Conservation (phyloP, 2,888 invertebrate species). For the Saturnia pavonia region DNA sequence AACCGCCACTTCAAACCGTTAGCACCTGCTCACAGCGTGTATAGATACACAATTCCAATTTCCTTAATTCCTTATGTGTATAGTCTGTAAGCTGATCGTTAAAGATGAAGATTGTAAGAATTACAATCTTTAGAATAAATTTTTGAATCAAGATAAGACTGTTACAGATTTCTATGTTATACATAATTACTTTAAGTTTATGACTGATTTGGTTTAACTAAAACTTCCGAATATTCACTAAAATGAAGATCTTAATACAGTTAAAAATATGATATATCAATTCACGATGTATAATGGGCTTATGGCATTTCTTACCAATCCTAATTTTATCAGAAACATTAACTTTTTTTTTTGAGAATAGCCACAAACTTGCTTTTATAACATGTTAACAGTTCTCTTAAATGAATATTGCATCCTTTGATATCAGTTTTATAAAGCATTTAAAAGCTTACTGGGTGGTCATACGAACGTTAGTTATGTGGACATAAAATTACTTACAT, state of each 20-base stretch:
- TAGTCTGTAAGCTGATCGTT: not conserved
- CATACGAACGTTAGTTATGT: conserved; percentile 1
- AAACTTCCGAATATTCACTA: too few relatives aligned
- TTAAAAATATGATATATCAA: too few relatives aligned
- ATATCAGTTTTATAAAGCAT: conserved; percentile 17
- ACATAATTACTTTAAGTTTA: too few relatives aligned
- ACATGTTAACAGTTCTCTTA: not conserved
- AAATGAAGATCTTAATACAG: too few relatives aligned
- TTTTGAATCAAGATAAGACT: not conserved
- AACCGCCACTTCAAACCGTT: conserved; percentile 74
- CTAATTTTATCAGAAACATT: too few relatives aligned
- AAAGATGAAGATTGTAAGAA: not conserved
- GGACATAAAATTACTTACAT: conserved; percentile 37
- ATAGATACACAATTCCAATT: not conserved
- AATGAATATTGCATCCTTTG: not conserved
- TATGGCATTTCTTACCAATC: too few relatives aligned
- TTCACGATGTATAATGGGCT: too few relatives aligned
- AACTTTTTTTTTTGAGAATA: too few relatives aligned
- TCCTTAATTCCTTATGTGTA: conserved; percentile 10
- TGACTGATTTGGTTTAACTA: too few relatives aligned
- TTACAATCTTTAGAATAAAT: not conserved
- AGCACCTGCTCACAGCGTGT: conserved; percentile 61
- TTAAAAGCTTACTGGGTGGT: conserved; percentile 31
- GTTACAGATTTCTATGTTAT: too few relatives aligned
- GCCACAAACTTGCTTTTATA: not conserved